Base-by-base conservation (phyloP, 2,888 invertebrate genomes). In the Crioceris asparagi region DNA sequence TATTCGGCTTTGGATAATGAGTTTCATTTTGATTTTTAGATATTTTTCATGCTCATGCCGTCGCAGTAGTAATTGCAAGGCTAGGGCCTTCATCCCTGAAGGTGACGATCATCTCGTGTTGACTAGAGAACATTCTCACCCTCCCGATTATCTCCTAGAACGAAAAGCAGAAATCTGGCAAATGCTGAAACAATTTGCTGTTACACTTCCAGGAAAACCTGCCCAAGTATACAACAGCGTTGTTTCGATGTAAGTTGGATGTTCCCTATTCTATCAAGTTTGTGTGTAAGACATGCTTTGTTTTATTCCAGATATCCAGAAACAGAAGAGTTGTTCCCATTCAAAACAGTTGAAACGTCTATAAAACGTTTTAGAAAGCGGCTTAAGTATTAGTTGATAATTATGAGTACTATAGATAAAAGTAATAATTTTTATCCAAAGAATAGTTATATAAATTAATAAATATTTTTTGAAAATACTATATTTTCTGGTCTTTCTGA, bases 61-160 rank as follows among this genome's bases (percentile, higher is more conserved):
- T 3, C 35, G 38, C 15, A 48, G 42, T 16, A 48, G 44, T 17
- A 44, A 46, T 6, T 58, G 57, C 39, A 49, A 44, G 29, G 57
- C 55, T 6, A 45, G 51, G 17, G 57, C 55, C 3, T 51, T 49
- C 29, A 46, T 55, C 8, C 50, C 53, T 7, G 47, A 46, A 23
- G 47, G 50, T 27, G 29, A 43, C 5, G 41, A 50, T 3, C 49
- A 53, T 16, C 34, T 58, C 6, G 43, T 54, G 12, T 17, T 56
- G 25, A 43, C 46, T 2, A 49, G 37, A 18, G 45, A 43, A 17
- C 57, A 57, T 25, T 50, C 49, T 29, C 57, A 57, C 43, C 52
- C 56, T 4, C 55, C 55, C 2, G 47, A 47, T 32, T 47, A 42
- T 21, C 27, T 48, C 27, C 32, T 51, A 32, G 51, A 49, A 34